Base-by-base conservation (phyloP, 2,888 invertebrate species). In the Hypercompe scribonia region DNA sequence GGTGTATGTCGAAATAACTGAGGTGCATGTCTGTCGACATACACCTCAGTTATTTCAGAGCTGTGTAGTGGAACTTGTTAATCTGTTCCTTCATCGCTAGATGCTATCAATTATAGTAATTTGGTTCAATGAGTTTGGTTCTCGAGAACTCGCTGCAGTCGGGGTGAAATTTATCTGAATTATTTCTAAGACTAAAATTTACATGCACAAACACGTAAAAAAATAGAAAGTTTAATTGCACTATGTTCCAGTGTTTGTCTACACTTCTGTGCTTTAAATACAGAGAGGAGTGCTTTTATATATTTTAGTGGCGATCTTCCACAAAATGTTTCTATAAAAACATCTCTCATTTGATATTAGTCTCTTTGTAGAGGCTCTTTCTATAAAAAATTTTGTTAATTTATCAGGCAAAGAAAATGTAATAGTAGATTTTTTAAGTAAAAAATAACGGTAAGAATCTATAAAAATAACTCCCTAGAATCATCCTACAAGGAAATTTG, bases 131-230 rank as follows among this genome's bases (percentile, higher is more conserved):
- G 58, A 65, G n/a, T 65, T 66, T 15, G 46, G n/a, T n/a, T 31
- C 36, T 79, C 80, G 71, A 50, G 66, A 73, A 69, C 76, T 71
- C 71, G 70, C 73, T 71, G 71, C 70, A 65, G 64, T 31, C 36
- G 39, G 54, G 58, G 58, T 36, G 13, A 13, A n/a, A 68, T 66
- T 71, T 66, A 46, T 64, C 36, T 34, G 50, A 68, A 63, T 21
- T 63, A 67, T 67, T 39, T 61, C 4, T 54, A 7, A 54, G 34
- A 39, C 36, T 54, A n/a, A 65, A 39, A 28, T 65, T 39, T 65
- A 39, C 18, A 65, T 39, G 36, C 39, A 65, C 39, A 65, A 65
- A 65, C 36, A 54, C 24, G 10, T 50, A 50, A 1, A 24, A 5
- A 8, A 24, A 24, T 54, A 54, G 3, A 54, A 54, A n/a, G 15